Base-by-base conservation (phyloP, 2,888 invertebrate species). In the Liodrosophila aerea region DNA sequence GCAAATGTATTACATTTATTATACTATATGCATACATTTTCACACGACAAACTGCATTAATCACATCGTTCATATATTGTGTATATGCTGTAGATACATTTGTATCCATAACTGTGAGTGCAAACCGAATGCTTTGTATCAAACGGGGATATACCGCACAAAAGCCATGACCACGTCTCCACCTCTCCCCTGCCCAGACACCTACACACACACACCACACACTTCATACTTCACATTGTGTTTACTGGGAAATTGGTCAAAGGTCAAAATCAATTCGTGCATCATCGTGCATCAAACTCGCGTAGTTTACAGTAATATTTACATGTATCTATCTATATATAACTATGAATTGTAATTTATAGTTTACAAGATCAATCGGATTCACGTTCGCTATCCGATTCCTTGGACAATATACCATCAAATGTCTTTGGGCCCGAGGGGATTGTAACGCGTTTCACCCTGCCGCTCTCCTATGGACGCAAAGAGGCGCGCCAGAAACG, bases 401-500 rank as follows among this genome's bases (percentile, higher is more conserved):
- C 94, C 87, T 92, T 93, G 92, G 94, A 90, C 85, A 90, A 90
- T 85, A 90, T 90, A 86, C 90, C 90, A 73, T 90, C 90, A 68
- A 90, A 90, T 87, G 90, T 90, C 90, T 91, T 92, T 91, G 92
- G 92, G 90, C 90, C 92, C 90, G 92, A 92, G 91, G 90, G 90
- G 76, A 89, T 90, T 77, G 92, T 92, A 85, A 93, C 93, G 77
- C 92, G 93, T 91, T 93, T 93, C 91, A 93, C 93, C 88, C 91
- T 93, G 91, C 93, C 93, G 87, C 91, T 95, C 91, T 94, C 94
- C 91, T 94, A 94, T 91, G 94, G 94, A 91, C 93, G 94, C 90
- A 94, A 93, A 91, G 93, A 93, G 91, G 92, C 92, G 85, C 94
- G 94, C 89, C 95, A 95, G 91, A 95, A 95, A 91, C 93, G 95